Conservation (phyloP, 2,797 vertebrate genomes). For the Anguilla megastoma region DNA sequence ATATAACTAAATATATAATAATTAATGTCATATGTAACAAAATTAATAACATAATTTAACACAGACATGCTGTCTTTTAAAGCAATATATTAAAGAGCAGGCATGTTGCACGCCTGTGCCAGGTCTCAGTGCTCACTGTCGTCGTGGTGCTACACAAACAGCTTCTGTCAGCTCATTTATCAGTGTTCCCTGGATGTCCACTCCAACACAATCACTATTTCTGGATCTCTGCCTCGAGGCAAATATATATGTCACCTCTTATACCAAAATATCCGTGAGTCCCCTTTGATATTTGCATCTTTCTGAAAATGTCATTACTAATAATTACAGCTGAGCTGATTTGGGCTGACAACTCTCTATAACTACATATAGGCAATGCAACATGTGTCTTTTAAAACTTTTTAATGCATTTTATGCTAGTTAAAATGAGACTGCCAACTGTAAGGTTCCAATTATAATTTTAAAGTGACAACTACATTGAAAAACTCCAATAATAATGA, state of each 20-base stretch:
- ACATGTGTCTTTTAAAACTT: not conserved
- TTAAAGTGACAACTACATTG: not conserved
- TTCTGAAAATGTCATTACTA: constrained; percentile 56
- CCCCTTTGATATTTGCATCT: constrained; percentile 60
- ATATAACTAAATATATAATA: not conserved
- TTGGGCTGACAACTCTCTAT: constrained; percentile 33
- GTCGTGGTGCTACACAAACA: constrained; percentile 77
- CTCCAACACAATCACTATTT: constrained; percentile 70
- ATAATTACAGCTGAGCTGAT: constrained; percentile 54
- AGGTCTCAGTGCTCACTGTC: constrained; percentile 52
- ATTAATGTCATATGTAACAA: not conserved
- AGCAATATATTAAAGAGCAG: not conserved
- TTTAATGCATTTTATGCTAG: constrained; percentile 7
- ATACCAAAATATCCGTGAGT: constrained; percentile 60
- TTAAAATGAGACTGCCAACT: constrained; percentile 12
- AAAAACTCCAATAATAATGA: not conserved
- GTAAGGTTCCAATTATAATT: constrained; percentile 4
- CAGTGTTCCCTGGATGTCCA: constrained; percentile 69
- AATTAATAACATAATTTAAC: not conserved
- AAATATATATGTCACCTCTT: constrained; percentile 61
- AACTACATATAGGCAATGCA: not conserved
- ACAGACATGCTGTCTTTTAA: not conserved
- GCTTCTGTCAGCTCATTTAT: constrained; percentile 81
- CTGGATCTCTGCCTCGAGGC: constrained; percentile 65
- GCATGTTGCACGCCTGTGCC: constrained; percentile 24